Evolutionary conservation across 2,888 invertebrate genomes (phyloP).

Genomic region (Emesis russula): DNA sequence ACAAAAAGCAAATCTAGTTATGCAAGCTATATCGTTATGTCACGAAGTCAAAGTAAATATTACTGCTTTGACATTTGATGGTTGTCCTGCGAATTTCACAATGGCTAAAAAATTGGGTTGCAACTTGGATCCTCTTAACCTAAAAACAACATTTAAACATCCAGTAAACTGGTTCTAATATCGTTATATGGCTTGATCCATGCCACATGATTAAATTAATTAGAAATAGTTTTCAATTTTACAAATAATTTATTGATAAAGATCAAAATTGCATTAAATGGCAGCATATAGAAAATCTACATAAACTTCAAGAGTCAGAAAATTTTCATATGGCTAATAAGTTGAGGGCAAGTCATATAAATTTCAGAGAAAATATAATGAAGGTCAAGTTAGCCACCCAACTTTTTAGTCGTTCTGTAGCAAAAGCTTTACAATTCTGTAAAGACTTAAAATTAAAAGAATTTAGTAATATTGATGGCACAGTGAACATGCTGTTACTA

Average conservation of each 20-base stretch:
- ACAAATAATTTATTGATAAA: conserved; percentile 33
- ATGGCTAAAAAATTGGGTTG: conserved; percentile 42
- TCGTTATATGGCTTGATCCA: conserved; percentile 78
- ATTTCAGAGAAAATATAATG: neutral
- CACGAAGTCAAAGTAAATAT: conserved; percentile 39
- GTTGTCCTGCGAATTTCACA: conserved; percentile 41
- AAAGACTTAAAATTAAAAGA: neutral
- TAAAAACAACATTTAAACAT: conserved; percentile 49
- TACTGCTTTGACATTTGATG: conserved; percentile 59
- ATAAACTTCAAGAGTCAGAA: conserved; percentile 17
- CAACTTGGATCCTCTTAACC: neutral
- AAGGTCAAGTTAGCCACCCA: neutral
- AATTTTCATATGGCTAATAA: neutral
- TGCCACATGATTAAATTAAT: conserved; percentile 78
- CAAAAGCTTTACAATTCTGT: neutral
- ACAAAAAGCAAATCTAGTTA: conserved; percentile 57
- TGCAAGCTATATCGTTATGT: conserved; percentile 33
- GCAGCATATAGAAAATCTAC: conserved; percentile 37
- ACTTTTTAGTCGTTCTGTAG: neutral
- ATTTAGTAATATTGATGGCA: neutral
- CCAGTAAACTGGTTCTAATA: conserved; percentile 48
- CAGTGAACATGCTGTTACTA: neutral
- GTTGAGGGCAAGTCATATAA: no score
- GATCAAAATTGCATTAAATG: conserved; percentile 27
- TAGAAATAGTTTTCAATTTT: conserved; percentile 63